Evolutionary conservation across 1,140 invertebrate genomes (phyloP).

Genomic region (Drosophila arizonae): DNA sequence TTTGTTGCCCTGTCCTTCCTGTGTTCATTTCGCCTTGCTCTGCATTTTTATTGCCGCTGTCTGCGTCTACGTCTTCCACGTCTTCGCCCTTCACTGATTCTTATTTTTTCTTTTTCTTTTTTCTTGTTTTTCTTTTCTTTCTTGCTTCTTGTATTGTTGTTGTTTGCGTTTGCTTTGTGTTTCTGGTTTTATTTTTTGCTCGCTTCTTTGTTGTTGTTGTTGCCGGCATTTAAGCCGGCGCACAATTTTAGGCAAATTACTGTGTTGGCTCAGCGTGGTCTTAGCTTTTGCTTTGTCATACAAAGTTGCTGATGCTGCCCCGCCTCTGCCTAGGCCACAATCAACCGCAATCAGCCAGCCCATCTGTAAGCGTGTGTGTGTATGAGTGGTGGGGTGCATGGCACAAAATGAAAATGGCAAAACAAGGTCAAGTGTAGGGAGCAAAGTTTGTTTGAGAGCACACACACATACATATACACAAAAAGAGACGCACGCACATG

Average conservation of each 20-base stretch:
- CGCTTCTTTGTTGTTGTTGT: slow-evolving; percentile 27
- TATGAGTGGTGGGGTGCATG: slow-evolving; percentile 35
- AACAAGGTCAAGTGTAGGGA: slow-evolving; percentile 80
- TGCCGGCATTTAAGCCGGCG: slow-evolving; percentile 61
- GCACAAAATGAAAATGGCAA: slow-evolving; percentile 76
- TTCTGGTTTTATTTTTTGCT: slow-evolving; percentile 26
- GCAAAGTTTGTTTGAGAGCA: slow-evolving; percentile 77
- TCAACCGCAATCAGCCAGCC: slow-evolving; percentile 62
- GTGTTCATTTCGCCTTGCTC: slow-evolving; percentile 67
- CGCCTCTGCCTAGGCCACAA: slow-evolving; percentile 29
- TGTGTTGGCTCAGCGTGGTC: slow-evolving; percentile 48
- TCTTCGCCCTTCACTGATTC: slow-evolving; percentile 49
- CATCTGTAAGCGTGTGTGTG: slow-evolving; percentile 38
- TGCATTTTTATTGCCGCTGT: slow-evolving; percentile 71
- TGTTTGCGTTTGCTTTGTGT: slow-evolving; percentile 13
- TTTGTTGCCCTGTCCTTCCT: slow-evolving; percentile 77
- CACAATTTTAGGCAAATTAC: slow-evolving; percentile 63
- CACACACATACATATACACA: slow-evolving; percentile 3
- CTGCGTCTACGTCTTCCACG: slow-evolving; percentile 31
- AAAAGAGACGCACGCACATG: not conserved
- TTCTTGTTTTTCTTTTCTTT: slow-evolving; percentile 4
- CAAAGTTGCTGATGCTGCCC: slow-evolving; percentile 44
- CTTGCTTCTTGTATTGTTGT: slow-evolving; percentile 13
- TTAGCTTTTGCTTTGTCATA: slow-evolving; percentile 62
- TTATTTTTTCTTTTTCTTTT: slow-evolving; percentile 4